Percentiles rank a stretch among this genome's conserved stretches.
Evolutionary conservation across 2,888 invertebrate species (phyloP).

Genomic region (Cerastoderma edule): DNA sequence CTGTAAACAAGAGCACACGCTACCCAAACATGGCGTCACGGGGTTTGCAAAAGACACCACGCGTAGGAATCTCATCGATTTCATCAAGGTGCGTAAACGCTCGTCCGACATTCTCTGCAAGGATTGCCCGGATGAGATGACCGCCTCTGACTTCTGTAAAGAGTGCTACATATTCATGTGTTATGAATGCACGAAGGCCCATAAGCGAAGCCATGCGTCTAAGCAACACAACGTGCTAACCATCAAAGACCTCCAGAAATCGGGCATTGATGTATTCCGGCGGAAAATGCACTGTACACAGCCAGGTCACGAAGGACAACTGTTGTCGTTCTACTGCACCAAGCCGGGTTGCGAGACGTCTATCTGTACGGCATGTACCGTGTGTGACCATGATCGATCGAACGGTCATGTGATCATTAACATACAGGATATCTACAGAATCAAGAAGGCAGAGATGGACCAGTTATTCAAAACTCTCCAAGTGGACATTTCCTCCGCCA

Average conservation of each 20-base stretch:
- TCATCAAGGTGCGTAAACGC: slow-evolving; percentile 60
- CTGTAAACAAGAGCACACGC: slow-evolving; percentile 58
- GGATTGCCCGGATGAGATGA: slow-evolving; percentile 66
- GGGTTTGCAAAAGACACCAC: slow-evolving; percentile 66
- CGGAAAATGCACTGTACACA: slow-evolving; percentile 60
- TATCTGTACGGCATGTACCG: slow-evolving; percentile 65
- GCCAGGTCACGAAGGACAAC: slow-evolving; percentile 63
- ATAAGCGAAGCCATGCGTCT: slow-evolving; percentile 63
- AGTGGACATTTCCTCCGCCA: slow-evolving; percentile 58
- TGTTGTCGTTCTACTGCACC: slow-evolving; percentile 64
- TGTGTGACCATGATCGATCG: slow-evolving; percentile 63
- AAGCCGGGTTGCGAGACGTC: slow-evolving; percentile 62
- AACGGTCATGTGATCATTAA: slow-evolving; percentile 65
- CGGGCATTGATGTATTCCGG: slow-evolving; percentile 63
- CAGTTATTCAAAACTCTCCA: slow-evolving; percentile 54
- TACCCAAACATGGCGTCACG: slow-evolving; percentile 52
- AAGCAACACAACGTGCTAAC: slow-evolving; percentile 57
- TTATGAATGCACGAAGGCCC: slow-evolving; percentile 61
- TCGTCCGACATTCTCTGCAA: slow-evolving; percentile 66
- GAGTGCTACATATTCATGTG: slow-evolving; percentile 69
- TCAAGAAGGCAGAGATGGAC: slow-evolving; percentile 58
- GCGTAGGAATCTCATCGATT: slow-evolving; percentile 63
- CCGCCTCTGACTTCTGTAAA: slow-evolving; percentile 65
- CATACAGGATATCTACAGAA: slow-evolving; percentile 57
- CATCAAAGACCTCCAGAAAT: slow-evolving; percentile 59